Evolutionary conservation across 2,113 vertebrate species (phyloP).

Genomic region (Nibea coibor): DNA sequence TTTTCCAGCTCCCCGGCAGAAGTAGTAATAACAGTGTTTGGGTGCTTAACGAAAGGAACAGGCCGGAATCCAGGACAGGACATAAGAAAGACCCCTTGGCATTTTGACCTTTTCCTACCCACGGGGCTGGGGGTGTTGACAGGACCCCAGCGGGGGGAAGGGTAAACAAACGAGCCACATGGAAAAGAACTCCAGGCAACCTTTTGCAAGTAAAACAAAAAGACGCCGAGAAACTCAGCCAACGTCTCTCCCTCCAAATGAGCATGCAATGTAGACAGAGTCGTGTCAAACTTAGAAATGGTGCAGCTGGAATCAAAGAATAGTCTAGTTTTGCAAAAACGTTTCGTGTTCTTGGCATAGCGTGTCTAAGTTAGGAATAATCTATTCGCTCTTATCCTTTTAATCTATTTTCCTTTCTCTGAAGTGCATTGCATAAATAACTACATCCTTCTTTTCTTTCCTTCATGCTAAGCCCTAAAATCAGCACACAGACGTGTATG

Average conservation of each 20-base stretch:
- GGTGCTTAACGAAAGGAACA: constrained; percentile 1
- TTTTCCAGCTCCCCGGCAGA: constrained; percentile 31
- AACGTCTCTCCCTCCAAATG: background rate
- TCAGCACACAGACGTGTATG: background rate
- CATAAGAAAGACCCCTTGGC: constrained; percentile 52
- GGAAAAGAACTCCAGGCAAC: constrained; percentile 49
- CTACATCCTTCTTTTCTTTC: constrained; percentile 18
- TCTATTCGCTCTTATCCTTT: constrained; percentile 39
- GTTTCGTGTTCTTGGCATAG: constrained; percentile 4
- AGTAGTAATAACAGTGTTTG: constrained; percentile 2
- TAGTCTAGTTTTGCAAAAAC: constrained; percentile 15
- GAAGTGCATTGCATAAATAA: constrained; percentile 42
- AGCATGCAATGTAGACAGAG: background rate
- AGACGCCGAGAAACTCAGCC: background rate
- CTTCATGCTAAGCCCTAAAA: background rate
- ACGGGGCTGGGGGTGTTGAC: constrained; percentile 66
- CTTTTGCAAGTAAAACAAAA: constrained; percentile 33
- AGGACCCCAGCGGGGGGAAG: constrained; percentile 60
- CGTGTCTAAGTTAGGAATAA: constrained; percentile 28
- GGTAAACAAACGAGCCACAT: constrained; percentile 58
- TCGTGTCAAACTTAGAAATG: constrained; percentile 13
- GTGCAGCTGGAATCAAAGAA: background rate
- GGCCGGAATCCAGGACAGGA: constrained; percentile 30
- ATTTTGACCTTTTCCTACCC: constrained; percentile 57
- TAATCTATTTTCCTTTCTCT: constrained; percentile 40